Evolutionary conservation across 1,140 invertebrate species (phyloP), one percentile per base, ranked within the genome.

Genomic region (Drosophila grimshawi): DNA sequence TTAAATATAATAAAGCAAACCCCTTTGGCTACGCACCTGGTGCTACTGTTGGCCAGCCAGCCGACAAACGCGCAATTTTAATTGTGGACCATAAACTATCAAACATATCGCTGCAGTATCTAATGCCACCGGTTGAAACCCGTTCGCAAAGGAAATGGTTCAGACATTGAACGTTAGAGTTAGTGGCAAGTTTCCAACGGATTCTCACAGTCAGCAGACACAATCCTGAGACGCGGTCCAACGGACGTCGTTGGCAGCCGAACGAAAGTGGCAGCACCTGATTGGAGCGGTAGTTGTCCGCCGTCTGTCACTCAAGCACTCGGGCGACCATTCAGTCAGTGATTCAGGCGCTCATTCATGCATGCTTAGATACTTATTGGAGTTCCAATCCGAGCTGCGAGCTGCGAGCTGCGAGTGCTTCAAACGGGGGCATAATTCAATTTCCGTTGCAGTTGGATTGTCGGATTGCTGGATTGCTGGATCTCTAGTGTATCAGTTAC

Each of bases 181-280:
- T 80, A 78, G 33, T 10, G 3, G 60, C 65, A 60, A 80, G 60
- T 65, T 32, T 39, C 39, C 39, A 19, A 19, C 62, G 67, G 74
- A 85, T 86, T 86, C 83, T 88, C 83, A 86, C 83, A 86, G 80
- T 88, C 77, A 55, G 29, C 57, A 39, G 60, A 41, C 41, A 35
- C 62, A 43, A 43, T 72, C 70, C 69, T 66, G 69, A 53, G 37
- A 33, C 55, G 49, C 33, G 27, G 33, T 35, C 45, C 33, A 52
- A 75, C 75, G 83, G 82, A 85, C 83, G 85, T 63, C 6, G 64
- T 49, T 60, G 63, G 43, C 63, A 67, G 62, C 19, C 77, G 53
- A 89, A 83, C 64, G 80, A 88, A 88, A 88, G 83, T 88, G 80
- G 83, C 79, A 75, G 69, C 83, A 89, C 85, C 80, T 86, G 83